phyloP scores from a whole-genome alignment of 2,113 vertebrate species.

The Seriola dumerili region DNA sequence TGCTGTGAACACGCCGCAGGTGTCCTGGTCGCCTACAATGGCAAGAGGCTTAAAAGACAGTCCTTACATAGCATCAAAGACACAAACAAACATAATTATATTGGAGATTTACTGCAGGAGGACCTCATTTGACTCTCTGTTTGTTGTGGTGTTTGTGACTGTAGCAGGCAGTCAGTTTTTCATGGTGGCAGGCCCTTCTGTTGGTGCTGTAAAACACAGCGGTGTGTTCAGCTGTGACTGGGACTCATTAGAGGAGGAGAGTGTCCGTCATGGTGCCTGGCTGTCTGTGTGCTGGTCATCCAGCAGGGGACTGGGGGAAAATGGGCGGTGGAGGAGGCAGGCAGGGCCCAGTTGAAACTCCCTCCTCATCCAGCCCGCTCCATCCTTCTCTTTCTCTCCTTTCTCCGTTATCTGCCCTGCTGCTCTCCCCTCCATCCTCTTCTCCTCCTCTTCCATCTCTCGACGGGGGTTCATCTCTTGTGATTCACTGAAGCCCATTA shows the following conservation, averaged over 20 bases:
- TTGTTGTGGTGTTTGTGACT: slow-evolving; percentile 59
- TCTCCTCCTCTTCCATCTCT: slow-evolving; percentile 69
- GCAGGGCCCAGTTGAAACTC: slow-evolving; percentile 6
- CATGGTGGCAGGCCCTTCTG: slow-evolving; percentile 69
- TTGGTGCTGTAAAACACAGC: slow-evolving; percentile 74
- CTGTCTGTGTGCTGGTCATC: slow-evolving; percentile 69
- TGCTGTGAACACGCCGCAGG: slow-evolving; percentile 61
- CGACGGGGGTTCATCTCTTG: slow-evolving; percentile 72
- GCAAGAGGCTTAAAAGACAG: slow-evolving; percentile 41
- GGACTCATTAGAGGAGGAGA: slow-evolving; percentile 78
- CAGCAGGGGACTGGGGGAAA: slow-evolving; percentile 51
- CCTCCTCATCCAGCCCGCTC: slow-evolving; percentile 24
- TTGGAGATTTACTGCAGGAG: slow-evolving; percentile 32
- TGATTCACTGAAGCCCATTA: slow-evolving; percentile 74
- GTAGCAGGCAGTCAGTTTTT: slow-evolving; percentile 43
- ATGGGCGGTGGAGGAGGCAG: slow-evolving; percentile 20
- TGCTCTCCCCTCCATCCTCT: slow-evolving; percentile 50
- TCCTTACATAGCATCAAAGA: slow-evolving; percentile 50
- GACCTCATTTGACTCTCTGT: slow-evolving; percentile 55
- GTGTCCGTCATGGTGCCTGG: slow-evolving; percentile 73
- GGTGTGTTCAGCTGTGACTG: slow-evolving; percentile 79
- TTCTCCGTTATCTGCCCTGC: slow-evolving; percentile 44
- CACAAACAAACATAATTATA: slow-evolving; percentile 63
- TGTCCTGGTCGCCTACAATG: slow-evolving; percentile 59
- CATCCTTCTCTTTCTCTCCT: slow-evolving; percentile 34